phyloP scores from a whole-genome alignment of 2,888 invertebrate genomes.

The Corythucha ciliata region DNA sequence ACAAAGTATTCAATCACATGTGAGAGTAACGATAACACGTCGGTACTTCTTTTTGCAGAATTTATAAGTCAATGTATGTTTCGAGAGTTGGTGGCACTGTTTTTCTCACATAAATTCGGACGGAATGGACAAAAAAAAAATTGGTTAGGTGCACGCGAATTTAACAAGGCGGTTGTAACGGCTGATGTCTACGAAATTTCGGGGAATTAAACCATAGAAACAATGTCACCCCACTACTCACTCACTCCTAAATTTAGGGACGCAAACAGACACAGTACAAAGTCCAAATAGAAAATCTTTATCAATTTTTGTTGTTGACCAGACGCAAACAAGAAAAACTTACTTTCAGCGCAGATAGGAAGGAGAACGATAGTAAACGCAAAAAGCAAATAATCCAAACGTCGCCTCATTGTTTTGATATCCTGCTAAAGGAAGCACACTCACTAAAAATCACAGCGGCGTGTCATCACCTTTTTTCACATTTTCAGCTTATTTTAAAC shows the following conservation, averaged over 20 bases:
- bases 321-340: conserved; percentile 10
- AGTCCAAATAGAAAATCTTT: too few species aligned
- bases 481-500: too few species aligned
- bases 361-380: conserved; percentile 27
- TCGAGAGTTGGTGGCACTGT: too few species aligned
- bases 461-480: conserved; percentile 26
- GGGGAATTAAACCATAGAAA: conserved; percentile 8
- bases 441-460: conserved; percentile 31
- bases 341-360: conserved; percentile 31
- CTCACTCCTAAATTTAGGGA: too few species aligned
- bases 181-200: conserved; percentile 15
- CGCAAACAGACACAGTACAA: too few species aligned
- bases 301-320: too few species aligned
- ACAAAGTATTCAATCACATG: too few species aligned
- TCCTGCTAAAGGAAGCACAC: conserved; percentile 24
- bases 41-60: too few species aligned
- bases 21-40: too few species aligned
- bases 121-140: conserved; percentile 12
- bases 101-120: conserved; percentile 6
- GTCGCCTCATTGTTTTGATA: conserved; percentile 33
- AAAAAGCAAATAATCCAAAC: conserved; percentile 33
- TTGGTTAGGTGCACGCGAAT: too few species aligned
- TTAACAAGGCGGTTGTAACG: conserved; percentile 20
- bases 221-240: neutral
- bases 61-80: too few species aligned